Conservation (phyloP, 1,140 invertebrate genomes). For the Goniozus legneri region DNA sequence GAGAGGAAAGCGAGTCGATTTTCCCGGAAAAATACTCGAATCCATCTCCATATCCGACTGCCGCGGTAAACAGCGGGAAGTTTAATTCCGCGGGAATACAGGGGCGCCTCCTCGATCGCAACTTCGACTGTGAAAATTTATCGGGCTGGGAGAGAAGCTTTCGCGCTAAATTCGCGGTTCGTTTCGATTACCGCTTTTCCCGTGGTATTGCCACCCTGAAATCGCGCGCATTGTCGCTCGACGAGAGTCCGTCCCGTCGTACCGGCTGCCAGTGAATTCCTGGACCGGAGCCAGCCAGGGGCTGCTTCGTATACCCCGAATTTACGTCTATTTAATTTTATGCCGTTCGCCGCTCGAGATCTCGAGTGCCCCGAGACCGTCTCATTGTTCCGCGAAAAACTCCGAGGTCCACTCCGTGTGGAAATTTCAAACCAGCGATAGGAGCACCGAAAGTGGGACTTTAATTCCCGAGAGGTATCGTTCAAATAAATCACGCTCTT, state of each 20-base stretch:
- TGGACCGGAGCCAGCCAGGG: constrained; percentile 21
- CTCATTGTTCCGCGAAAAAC: too few species aligned
- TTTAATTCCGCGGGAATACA: constrained; percentile 13
- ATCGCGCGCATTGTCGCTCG: too few species aligned
- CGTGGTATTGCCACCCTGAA: too few species aligned
- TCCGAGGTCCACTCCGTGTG: too few species aligned
- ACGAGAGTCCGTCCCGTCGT: constrained; percentile 13
- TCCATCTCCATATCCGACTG: too few species aligned
- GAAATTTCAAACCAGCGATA: too few species aligned
- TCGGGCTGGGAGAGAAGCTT: not conserved
- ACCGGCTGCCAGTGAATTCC: constrained; percentile 22
- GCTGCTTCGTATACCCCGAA: constrained; percentile 20
- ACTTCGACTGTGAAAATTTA: constrained; percentile 14
- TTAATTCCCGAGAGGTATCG: too few species aligned
- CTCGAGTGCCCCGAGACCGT: constrained; percentile 3
- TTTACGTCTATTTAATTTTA: constrained; percentile 35
- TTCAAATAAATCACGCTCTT: too few species aligned
- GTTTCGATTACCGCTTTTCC: constrained; percentile 19
- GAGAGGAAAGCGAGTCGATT: too few species aligned
- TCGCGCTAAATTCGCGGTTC: constrained; percentile 26
- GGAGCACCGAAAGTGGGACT: too few species aligned
- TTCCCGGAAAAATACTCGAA: not conserved
- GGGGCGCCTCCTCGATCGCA: constrained; percentile 10
- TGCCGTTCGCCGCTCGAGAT: constrained; percentile 24
- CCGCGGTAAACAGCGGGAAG: too few species aligned